These are phyloP conservation scores for Lates calcarifer DNA, from an alignment of 2,113 vertebrate genomes.

Conservation along the genomic window DNA sequence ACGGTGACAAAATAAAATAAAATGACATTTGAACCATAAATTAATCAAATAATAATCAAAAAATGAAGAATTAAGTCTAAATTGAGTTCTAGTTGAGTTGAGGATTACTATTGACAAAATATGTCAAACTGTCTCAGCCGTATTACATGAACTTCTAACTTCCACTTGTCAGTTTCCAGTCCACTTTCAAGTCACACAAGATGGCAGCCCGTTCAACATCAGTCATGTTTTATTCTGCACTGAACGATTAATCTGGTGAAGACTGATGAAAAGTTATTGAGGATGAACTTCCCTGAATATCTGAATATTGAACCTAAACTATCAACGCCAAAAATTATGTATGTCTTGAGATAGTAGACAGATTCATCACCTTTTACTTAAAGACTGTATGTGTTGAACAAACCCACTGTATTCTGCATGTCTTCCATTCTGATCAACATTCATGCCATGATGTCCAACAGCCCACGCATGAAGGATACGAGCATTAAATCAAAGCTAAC, in stretches of 20 bases:
- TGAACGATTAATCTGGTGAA: background rate
- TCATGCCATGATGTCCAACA: constrained; percentile 7
- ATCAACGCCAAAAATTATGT: background rate
- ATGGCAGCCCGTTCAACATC: background rate
- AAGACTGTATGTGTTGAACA: background rate
- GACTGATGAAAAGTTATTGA: no score
- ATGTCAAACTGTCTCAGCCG: no score
- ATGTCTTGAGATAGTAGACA: background rate
- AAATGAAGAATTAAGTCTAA: no score
- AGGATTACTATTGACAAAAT: no score
- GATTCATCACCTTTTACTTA: background rate
- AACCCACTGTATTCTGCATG: background rate
- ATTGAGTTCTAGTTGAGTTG: no score
- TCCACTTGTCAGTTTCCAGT: no score
- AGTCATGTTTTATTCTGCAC: background rate
- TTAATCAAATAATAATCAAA: background rate
- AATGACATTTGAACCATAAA: background rate
- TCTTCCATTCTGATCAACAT: background rate
- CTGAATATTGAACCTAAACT: no score
- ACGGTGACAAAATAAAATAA: no score
- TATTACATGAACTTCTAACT: no score
- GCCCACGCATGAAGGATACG: constrained; percentile 19
- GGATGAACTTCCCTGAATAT: no score
- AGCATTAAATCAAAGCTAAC: constrained; percentile 59
- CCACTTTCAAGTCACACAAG: no score